These are phyloP conservation scores for Eudemis profundana DNA, from an alignment of 2,888 invertebrate species.

Conservation along the genomic window DNA sequence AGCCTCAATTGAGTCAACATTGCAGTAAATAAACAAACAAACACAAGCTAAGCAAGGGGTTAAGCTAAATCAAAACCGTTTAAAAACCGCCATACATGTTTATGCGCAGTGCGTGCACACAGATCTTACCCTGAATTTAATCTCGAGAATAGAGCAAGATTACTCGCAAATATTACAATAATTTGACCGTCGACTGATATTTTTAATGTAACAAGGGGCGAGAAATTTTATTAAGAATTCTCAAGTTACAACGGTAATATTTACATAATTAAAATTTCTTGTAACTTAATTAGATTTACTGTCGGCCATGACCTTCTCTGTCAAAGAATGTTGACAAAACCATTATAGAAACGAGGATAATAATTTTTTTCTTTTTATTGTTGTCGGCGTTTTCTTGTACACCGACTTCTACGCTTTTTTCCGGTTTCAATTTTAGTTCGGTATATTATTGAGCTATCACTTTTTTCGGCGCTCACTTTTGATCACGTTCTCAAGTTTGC, in stretches of 20 bases:
- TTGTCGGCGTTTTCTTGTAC: not conserved
- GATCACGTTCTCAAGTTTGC: too few relatives aligned
- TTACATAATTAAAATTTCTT: conserved; percentile 39
- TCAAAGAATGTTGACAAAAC: conserved; percentile 30
- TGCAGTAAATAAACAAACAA: too few relatives aligned
- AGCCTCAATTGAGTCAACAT: too few relatives aligned
- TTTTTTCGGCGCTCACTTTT: too few relatives aligned
- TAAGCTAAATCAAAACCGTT: too few relatives aligned
- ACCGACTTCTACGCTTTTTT: too few relatives aligned
- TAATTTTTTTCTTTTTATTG: not conserved
- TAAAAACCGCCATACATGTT: not conserved
- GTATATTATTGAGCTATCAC: too few relatives aligned
- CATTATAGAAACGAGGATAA: conserved; percentile 9
- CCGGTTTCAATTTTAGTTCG: too few relatives aligned
- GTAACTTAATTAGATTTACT: conserved; percentile 29
- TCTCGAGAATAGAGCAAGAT: conserved; percentile 75
- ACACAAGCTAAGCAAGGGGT: too few relatives aligned
- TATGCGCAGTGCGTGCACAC: conserved; percentile 17
- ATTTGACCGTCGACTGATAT: conserved; percentile 59
- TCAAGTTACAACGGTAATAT: conserved; percentile 29
- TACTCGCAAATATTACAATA: conserved; percentile 73
- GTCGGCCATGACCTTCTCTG: conserved; percentile 12
- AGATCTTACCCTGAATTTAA: conserved; percentile 74
- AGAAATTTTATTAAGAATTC: conserved; percentile 27
- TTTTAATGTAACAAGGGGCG: conserved; percentile 48